Conservation (phyloP, 1,140 invertebrate genomes). For the Aphaenogaster ashmeadi region DNA sequence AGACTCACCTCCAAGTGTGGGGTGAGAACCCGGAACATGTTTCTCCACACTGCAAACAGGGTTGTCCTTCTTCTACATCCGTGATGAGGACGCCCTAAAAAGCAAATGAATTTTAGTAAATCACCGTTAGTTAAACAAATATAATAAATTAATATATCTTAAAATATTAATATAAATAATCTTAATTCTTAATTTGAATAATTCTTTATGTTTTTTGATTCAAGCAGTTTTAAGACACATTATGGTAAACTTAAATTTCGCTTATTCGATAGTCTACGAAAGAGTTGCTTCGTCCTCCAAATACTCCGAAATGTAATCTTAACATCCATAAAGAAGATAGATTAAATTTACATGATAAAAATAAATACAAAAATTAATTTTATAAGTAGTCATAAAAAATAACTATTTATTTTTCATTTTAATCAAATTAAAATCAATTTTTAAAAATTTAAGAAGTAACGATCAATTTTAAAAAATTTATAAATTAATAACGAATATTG, state of each 20-base stretch:
- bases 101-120: slow-evolving; percentile 34
- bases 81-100: slow-evolving; percentile 93
- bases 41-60: slow-evolving; percentile 93
- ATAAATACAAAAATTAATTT: neutral
- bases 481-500: neutral
- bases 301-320: neutral
- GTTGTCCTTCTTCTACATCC: slow-evolving; percentile 94
- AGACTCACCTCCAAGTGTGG: slow-evolving; percentile 94
- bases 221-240: too few species aligned
- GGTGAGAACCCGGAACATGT: slow-evolving; percentile 93
- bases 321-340: neutral
- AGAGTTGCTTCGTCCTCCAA: neutral
- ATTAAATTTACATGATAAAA: neutral
- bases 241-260: neutral
- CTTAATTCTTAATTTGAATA: neutral
- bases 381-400: too few species aligned
- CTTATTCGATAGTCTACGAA: neutral
- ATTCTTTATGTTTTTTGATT: neutral
- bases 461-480: neutral
- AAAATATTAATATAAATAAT: neutral
- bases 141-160: slow-evolving; percentile 1
- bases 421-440: too few species aligned
- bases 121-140: neutral
- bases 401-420: too few species aligned
- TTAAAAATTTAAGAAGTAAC: too few species aligned